These are phyloP conservation scores for Dendrocopos noguchii DNA, from an alignment of 2,113 vertebrate genomes.

Conservation along the genomic window DNA sequence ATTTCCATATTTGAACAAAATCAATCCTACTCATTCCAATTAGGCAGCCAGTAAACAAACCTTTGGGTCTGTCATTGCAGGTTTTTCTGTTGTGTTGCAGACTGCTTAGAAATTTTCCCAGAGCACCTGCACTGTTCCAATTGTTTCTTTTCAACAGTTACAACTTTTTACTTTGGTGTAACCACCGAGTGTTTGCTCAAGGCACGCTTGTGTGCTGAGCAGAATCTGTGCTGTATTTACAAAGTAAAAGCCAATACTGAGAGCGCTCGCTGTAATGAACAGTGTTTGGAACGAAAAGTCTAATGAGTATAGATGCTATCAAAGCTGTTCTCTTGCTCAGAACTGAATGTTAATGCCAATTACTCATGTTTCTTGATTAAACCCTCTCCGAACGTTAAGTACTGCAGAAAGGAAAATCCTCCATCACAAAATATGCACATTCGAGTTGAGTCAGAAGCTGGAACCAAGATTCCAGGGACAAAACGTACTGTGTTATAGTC, in stretches of 20 bases:
- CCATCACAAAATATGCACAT: neutral
- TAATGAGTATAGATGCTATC: conserved; percentile 59
- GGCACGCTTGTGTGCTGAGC: neutral
- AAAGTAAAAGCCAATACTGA: conserved; percentile 32
- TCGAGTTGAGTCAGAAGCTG: conserved; percentile 21
- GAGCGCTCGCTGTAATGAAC: conserved; percentile 9
- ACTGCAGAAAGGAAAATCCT: neutral
- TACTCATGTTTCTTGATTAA: conserved; percentile 69
- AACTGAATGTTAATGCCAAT: conserved; percentile 59
- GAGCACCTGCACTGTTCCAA: neutral
- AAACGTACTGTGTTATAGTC: neutral
- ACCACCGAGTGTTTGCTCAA: neutral
- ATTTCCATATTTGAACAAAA: neutral
- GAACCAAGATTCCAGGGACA: neutral
- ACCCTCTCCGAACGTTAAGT: conserved; percentile 45
- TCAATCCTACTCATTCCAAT: neutral
- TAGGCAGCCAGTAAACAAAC: neutral
- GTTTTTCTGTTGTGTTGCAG: neutral
- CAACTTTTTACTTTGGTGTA: neutral
- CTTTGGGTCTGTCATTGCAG: neutral
- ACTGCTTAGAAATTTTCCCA: neutral
- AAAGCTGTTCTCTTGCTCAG: conserved; percentile 58
- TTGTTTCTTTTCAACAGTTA: neutral
- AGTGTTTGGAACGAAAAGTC: conserved; percentile 16
- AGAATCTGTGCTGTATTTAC: conserved; percentile 47